Base-by-base conservation (phyloP, 1,140 invertebrate genomes). In the Drosophila jambulina region DNA sequence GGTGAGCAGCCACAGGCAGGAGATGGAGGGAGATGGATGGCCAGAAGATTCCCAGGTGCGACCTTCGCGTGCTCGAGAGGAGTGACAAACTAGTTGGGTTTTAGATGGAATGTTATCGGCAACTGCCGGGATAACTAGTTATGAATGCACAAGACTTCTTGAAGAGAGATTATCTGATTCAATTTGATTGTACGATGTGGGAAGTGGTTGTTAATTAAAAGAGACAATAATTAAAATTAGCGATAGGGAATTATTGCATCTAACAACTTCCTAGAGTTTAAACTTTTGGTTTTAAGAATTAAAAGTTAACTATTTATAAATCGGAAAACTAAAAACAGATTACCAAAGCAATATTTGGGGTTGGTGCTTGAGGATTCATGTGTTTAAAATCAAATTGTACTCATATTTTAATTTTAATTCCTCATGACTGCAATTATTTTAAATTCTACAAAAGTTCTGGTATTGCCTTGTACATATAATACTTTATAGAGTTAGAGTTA, bases 21-120 rank as follows among this genome's bases (percentile, higher is more conserved):
- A 27, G 45, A 25, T 25, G 25, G 21, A 38, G 40, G 67, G 64
- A 71, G 46, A 32, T 51, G 48, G 48, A 69, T 21, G 48, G 17
- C 23, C 13, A 40, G 53, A 23, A 58, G 65, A 72, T 71, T 59
- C 29, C 69, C 68, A 72, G 53, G 32, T 70, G 67, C 32, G 68
- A 72, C 69, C 69, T 72, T 72, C 67, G 67, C 67, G 43, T 60
- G 69, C 19, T 46, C 21, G 12, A 19, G 36, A 42, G 36, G 43
- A 61, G 57, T 61, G 63, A 45, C 63, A 46, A 45, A 45, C 56
- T 43, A 65, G 53, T 61, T 54, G 23, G 8, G 7, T 42, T 29
- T 27, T 36, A 36, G 43, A 60, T 51, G 53, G 69, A 72, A 72
- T 72, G 67, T 72, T 60, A 60, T 72, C 67, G 58, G 8, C n/a